phyloP scores from a whole-genome alignment of 2,113 vertebrate species.

The Poeciliopsis retropinna region DNA sequence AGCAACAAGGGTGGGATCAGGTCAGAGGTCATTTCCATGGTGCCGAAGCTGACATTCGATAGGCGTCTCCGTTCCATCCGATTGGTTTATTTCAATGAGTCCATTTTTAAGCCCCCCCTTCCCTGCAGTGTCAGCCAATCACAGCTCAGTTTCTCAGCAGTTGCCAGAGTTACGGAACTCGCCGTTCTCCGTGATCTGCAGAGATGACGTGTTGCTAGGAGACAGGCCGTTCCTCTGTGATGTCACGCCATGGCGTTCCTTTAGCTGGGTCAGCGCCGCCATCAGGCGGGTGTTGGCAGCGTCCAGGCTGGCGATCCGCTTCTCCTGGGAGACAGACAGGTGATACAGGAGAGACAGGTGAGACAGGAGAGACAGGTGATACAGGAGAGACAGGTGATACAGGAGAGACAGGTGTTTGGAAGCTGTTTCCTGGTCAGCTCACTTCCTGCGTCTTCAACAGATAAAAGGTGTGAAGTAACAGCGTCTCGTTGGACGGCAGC shows the following conservation, averaged over 20 bases:
- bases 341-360: background rate
- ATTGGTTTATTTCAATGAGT: background rate
- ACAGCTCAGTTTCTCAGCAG: slow-evolving; percentile 80
- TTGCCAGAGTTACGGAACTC: slow-evolving; percentile 98
- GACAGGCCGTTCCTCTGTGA: slow-evolving; percentile 97
- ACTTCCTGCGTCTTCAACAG: too few species aligned
- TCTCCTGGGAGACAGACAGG: slow-evolving; percentile 82
- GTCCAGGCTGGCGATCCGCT: slow-evolving; percentile 92
- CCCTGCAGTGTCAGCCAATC: slow-evolving; percentile 13
- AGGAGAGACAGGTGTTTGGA: too few species aligned
- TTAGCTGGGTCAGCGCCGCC: slow-evolving; percentile 96
- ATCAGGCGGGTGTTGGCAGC: slow-evolving; percentile 94
- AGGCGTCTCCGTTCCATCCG: background rate
- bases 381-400: too few species aligned
- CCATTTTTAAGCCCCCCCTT: slow-evolving; percentile 1
- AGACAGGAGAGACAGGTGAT: too few species aligned
- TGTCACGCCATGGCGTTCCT: slow-evolving; percentile 94
- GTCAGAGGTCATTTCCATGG: slow-evolving; percentile 15
- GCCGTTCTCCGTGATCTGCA: slow-evolving; percentile 99
- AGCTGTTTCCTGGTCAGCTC: too few species aligned
- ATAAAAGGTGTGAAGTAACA: too few species aligned
- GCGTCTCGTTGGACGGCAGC: too few species aligned
- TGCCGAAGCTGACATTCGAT: slow-evolving; percentile 4
- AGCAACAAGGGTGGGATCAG: slow-evolving; percentile 13
- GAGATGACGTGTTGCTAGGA: slow-evolving; percentile 96